These are phyloP conservation scores for Tetragonula clypearis DNA, from an alignment of 1,140 invertebrate genomes.

Conservation along the genomic window DNA sequence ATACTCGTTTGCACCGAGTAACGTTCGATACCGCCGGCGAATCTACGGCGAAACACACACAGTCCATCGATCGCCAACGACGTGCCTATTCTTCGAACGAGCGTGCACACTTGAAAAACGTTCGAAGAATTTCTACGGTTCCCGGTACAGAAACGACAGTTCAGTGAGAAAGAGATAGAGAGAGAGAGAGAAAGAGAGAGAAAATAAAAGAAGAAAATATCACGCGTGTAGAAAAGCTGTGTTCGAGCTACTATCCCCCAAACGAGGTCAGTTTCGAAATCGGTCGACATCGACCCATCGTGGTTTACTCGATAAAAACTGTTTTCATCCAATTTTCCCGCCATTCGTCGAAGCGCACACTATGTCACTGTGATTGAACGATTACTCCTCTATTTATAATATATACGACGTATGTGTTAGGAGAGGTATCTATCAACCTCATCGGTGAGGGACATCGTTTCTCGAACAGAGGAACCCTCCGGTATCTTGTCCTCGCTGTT, in stretches of 20 bases:
- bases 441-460: neutral
- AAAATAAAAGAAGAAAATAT: neutral
- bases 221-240: neutral
- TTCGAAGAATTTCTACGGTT: neutral
- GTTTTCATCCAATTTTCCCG: neutral
- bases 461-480: constrained; percentile 1
- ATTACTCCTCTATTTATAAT: constrained; percentile 39
- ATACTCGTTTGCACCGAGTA: neutral
- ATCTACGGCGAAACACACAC: neutral
- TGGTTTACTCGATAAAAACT: neutral
- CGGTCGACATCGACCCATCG: neutral
- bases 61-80: neutral
- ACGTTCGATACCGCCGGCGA: neutral
- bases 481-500: neutral
- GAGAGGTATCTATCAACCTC: constrained; percentile 39
- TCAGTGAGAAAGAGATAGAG: neutral
- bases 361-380: constrained; percentile 10
- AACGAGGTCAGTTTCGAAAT: neutral
- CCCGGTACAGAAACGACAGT: too few relatives aligned
- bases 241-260: neutral
- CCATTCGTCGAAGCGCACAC: constrained; percentile 6
- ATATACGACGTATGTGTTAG: constrained; percentile 32
- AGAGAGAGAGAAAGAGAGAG: neutral
- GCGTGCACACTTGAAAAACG: neutral
- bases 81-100: neutral